A percentile compares a stretch with the other conserved stretches of the same genome.
Conservation (phyloP, 2,797 vertebrate genomes). For the Manis crassicaudata region DNA sequence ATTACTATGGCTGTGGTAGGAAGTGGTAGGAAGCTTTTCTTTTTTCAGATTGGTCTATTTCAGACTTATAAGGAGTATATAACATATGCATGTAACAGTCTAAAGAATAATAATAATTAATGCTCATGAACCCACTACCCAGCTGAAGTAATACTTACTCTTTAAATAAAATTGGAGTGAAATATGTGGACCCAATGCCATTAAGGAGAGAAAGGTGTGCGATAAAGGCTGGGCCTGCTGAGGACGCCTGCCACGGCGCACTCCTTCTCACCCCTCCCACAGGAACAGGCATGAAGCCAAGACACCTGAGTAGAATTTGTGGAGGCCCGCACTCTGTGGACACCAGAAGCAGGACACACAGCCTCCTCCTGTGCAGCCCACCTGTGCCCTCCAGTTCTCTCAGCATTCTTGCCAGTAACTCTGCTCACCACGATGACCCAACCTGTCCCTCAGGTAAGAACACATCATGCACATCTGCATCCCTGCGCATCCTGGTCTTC, state of each 20-base stretch:
- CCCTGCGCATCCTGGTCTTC: background rate
- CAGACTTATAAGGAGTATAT: background rate
- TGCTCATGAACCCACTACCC: background rate
- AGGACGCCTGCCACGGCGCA: background rate
- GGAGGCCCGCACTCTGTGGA: background rate
- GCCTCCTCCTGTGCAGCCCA: no score
- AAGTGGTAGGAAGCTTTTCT: background rate
- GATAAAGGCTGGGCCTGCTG: background rate
- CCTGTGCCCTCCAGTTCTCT: background rate
- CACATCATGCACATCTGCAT: background rate
- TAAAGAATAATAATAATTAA: constrained; percentile 14
- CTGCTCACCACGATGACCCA: background rate
- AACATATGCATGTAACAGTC: background rate
- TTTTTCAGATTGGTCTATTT: background rate
- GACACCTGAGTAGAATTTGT: background rate
- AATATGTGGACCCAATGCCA: background rate
- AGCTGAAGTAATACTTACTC: background rate
- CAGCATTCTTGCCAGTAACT: background rate
- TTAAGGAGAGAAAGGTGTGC: background rate
- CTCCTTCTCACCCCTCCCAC: background rate
- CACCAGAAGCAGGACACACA: background rate
- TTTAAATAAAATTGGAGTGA: background rate
- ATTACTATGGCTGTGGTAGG: background rate
- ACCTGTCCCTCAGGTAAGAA: background rate
- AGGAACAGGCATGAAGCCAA: background rate